Evolutionary conservation across 2,113 vertebrate species (phyloP).

Genomic region (Rana temporaria): DNA sequence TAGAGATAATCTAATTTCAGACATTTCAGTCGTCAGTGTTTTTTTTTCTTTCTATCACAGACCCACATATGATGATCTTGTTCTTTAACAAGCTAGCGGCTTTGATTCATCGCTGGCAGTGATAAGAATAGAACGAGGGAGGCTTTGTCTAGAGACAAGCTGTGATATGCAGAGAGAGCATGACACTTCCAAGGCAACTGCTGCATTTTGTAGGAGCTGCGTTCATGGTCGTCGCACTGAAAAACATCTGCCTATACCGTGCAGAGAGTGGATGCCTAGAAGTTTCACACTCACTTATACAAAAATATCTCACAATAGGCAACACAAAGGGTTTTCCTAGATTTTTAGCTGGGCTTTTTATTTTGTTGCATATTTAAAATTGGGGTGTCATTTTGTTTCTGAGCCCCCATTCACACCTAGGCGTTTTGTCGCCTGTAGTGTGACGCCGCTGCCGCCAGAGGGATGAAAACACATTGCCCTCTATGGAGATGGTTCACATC

Average conservation of each 20-base stretch:
- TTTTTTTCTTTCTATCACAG: background rate
- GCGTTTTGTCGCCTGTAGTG: too few relatives aligned
- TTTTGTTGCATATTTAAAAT: too few relatives aligned
- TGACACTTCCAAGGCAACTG: constrained; percentile 49
- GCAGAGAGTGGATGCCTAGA: background rate
- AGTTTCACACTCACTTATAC: too few relatives aligned
- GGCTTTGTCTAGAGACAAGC: constrained; percentile 44
- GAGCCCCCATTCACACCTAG: too few relatives aligned
- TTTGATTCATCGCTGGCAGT: constrained; percentile 39
- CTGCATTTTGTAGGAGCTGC: background rate
- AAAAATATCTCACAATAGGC: too few relatives aligned
- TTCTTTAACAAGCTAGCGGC: background rate
- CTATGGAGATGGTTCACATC: too few relatives aligned
- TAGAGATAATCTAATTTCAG: background rate
- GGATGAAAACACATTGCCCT: too few relatives aligned
- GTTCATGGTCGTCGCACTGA: background rate
- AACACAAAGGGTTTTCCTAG: too few relatives aligned
- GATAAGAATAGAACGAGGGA: constrained; percentile 50
- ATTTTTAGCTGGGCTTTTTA: too few relatives aligned
- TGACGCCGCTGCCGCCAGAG: too few relatives aligned
- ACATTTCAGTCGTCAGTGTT: background rate
- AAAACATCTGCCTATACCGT: background rate
- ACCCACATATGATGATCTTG: constrained; percentile 7
- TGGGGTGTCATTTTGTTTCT: too few relatives aligned
- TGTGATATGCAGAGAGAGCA: constrained; percentile 11